These are phyloP conservation scores for Plodia interpunctella DNA, from an alignment of 1,140 invertebrate species.

Conservation along the genomic window DNA sequence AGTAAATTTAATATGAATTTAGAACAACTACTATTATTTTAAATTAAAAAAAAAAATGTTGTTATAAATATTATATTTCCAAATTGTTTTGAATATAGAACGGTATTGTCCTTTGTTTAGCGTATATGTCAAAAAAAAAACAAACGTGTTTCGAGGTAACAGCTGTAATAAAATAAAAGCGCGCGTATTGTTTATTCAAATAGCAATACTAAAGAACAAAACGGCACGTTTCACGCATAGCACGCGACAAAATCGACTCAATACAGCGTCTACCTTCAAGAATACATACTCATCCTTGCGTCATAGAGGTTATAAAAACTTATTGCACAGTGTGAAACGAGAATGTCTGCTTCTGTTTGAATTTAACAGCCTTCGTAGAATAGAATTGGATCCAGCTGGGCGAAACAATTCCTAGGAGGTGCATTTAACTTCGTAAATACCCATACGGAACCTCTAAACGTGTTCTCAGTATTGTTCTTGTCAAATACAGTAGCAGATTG, in stretches of 20 bases:
- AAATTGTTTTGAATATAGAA: no score
- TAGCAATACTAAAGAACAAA: conserved; percentile 24
- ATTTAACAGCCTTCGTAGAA: conserved; percentile 52
- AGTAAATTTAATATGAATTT: no score
- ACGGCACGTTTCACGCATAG: conserved; percentile 20
- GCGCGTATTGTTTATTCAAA: conserved; percentile 18
- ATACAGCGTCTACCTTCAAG: conserved; percentile 18
- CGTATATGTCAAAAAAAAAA: neutral
- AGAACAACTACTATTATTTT: no score
- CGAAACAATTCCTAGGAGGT: conserved; percentile 45
- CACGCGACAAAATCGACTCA: conserved; percentile 14
- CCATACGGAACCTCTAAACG: conserved; percentile 33
- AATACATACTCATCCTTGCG: conserved; percentile 26
- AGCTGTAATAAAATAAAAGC: conserved; percentile 10
- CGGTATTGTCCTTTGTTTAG: no score
- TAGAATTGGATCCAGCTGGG: conserved; percentile 43
- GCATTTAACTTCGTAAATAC: conserved; percentile 27
- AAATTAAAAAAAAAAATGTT: no score
- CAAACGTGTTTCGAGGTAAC: neutral
- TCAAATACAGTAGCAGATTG: conserved; percentile 43
- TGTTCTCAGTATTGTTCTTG: conserved; percentile 27
- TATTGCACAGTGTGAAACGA: conserved; percentile 23
- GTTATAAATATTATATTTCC: no score
- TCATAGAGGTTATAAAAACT: conserved; percentile 28
- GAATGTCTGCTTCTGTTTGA: conserved; percentile 19